Conservation (phyloP, 2,797 vertebrate genomes). For the Nyctalus aviator region DNA sequence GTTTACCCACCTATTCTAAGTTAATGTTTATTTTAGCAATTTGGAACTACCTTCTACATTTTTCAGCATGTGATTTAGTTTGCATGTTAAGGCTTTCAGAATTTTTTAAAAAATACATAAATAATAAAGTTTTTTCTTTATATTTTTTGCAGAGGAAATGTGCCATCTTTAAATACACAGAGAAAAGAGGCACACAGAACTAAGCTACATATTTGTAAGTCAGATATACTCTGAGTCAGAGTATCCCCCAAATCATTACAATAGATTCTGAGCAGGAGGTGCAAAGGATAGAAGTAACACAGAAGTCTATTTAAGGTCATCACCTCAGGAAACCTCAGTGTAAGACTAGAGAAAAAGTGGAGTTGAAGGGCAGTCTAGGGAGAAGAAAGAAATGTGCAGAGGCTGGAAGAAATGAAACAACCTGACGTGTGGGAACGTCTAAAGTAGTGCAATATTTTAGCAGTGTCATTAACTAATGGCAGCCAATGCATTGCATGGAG, state of each 20-base stretch:
- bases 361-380: background rate
- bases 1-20: background rate
- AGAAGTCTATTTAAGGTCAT: background rate
- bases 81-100: conserved; percentile 36
- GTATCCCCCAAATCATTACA: background rate
- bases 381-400: background rate
- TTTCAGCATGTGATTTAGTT: conserved; percentile 26
- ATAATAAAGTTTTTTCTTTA: background rate
- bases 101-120: background rate
- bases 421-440: background rate
- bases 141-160: background rate
- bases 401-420: background rate
- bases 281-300: background rate
- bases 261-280: background rate
- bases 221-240: too few relatives aligned
- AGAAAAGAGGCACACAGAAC: background rate
- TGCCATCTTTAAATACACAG: background rate
- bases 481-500: background rate
- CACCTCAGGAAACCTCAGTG: background rate
- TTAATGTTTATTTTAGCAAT: conserved; percentile 34
- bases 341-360: background rate
- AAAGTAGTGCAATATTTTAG: background rate
- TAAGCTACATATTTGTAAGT: background rate
- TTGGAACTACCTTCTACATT: background rate
- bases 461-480: background rate